phyloP scores from a whole-genome alignment of 2,797 vertebrate genomes.

The Phrynocephalus forsythii region DNA sequence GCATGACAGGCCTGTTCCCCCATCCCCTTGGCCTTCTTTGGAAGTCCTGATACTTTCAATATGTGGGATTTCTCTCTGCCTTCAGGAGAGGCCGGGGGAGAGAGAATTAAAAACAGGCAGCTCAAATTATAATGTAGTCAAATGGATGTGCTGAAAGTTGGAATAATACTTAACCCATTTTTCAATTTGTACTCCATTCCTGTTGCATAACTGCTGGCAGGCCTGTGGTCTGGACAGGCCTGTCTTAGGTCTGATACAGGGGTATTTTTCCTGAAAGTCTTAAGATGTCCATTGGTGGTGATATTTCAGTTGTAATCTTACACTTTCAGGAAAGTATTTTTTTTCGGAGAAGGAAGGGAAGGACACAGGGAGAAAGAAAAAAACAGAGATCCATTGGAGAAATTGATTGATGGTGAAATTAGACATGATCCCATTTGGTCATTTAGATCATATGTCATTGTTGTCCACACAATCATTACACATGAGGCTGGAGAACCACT shows the following conservation, averaged over 20 bases:
- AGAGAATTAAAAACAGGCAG: slow-evolving; percentile 21
- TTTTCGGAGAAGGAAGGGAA: neutral
- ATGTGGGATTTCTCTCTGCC: neutral
- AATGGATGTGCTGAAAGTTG: slow-evolving; percentile 47
- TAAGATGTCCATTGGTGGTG: slow-evolving; percentile 29
- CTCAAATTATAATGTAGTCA: slow-evolving; percentile 45
- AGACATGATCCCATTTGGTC: no score
- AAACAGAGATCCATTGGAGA: no score
- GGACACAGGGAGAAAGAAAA: no score
- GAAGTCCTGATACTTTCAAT: slow-evolving; percentile 12
- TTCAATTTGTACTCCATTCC: slow-evolving; percentile 30
- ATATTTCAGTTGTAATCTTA: no score
- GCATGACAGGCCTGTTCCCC: slow-evolving; percentile 7
- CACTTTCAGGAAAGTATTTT: no score
- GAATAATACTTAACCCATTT: slow-evolving; percentile 45
- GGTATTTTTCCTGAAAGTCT: slow-evolving; percentile 40
- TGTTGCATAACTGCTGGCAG: slow-evolving; percentile 29
- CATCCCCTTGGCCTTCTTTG: rapidly evolving
- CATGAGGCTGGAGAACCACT: no score
- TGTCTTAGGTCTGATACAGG: no score
- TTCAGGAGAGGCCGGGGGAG: neutral
- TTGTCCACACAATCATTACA: no score
- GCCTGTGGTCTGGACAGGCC: slow-evolving; percentile 11
- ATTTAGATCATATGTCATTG: no score
- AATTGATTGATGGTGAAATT: no score